Evolutionary conservation across 2,797 vertebrate species (phyloP).

Genomic region (Bufotes viridis): DNA sequence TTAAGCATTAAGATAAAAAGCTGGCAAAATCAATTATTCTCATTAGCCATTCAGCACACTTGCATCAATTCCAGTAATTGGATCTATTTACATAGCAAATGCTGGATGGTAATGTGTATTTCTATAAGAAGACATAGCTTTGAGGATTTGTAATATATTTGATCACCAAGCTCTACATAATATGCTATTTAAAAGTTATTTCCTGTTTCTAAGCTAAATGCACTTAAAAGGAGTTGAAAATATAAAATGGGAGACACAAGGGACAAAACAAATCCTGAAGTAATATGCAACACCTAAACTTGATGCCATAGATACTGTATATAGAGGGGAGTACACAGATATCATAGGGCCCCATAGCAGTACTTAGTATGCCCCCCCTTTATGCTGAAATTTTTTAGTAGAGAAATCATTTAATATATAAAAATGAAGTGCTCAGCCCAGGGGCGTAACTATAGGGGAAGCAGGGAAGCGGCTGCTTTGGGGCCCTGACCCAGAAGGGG

Average conservation of each 20-base stretch:
- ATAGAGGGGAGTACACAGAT: not conserved
- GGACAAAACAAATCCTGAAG: not conserved
- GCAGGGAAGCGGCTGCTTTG: no score
- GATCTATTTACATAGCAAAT: constrained; percentile 37
- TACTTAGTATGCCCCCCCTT: no score
- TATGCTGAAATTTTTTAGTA: no score
- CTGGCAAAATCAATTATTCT: constrained; percentile 52
- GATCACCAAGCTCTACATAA: constrained; percentile 25
- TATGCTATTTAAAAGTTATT: constrained; percentile 49
- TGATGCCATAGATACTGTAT: not conserved
- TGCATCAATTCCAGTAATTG: constrained; percentile 49
- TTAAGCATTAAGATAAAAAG: constrained; percentile 52
- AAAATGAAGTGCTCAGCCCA: no score
- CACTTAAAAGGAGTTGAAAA: constrained; percentile 33
- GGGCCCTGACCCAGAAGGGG: no score
- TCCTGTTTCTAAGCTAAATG: constrained; percentile 43
- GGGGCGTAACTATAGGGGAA: no score
- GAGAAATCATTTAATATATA: no score
- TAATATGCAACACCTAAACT: not conserved
- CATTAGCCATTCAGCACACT: constrained; percentile 39
- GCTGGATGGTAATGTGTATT: constrained; percentile 37
- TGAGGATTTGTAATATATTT: constrained; percentile 34
- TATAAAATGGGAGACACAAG: constrained; percentile 34
- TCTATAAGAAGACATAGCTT: constrained; percentile 17
- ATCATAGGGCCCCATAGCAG: no score